Base-by-base conservation (phyloP, 2,113 vertebrate species). In the Epinephelus fuscoguttatus region DNA sequence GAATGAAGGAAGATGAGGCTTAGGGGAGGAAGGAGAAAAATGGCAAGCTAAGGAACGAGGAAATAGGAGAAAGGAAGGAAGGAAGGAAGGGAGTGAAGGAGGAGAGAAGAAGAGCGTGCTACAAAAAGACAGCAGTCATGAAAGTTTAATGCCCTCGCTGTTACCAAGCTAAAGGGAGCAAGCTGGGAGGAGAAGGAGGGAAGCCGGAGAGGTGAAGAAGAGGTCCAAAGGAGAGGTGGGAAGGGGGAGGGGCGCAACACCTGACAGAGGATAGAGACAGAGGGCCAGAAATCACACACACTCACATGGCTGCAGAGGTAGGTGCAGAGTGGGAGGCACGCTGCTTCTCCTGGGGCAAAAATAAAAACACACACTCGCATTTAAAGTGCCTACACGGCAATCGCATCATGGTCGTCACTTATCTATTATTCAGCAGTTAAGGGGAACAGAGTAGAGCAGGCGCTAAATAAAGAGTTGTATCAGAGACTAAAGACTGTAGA, bases 351-450 rank as follows among this genome's bases (percentile, higher is more conserved):
- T 2, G 55, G 71, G 66, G 21, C 45, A 25, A 59, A n/a, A 45
- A 70, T 62, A 78, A 50, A 50, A 50, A 66, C 68, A 84, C 70
- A 89, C 74, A 69, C 40, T 67, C 21, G 12, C 75, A 73, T 69
- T 88, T 66, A 90, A 84, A 92, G 86, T 89, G 85, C 85, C 82
- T 64, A 91, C 92, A 80, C 64, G 55, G 75, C 87, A 84, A 91
- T 92, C 63, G 79, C 90, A 94, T 94, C 92, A 89, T 88, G 90
- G 85, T 81, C 55, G 80, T 47, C 78, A 74, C 78, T 87, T 55
- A 95, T 95, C 85, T 91, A 95, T 95, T 92, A 95, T 95, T 95
- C 90, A 95, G 60, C 80, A 89, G 82, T 52, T 57, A 57, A 87
- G 76, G 6, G 81, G 84, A 85, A 88, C 80, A 80, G 81, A 87